These are phyloP conservation scores for Zaprionus ghesquierei DNA, from an alignment of 1,140 invertebrate species.

Conservation along the genomic window DNA sequence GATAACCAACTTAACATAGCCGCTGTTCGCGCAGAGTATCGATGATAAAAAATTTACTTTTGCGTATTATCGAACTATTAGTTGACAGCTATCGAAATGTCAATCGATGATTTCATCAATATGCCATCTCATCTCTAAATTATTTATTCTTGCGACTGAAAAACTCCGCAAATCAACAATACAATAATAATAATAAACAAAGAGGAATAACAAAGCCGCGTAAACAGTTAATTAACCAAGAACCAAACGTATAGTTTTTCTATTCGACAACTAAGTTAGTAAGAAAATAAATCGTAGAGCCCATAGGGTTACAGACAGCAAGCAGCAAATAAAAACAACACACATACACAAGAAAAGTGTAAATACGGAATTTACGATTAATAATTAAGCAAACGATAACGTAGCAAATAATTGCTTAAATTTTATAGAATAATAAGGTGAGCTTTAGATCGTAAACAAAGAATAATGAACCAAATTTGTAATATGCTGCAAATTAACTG, in stretches of 20 bases:
- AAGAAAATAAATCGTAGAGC: not conserved
- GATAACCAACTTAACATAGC: no score
- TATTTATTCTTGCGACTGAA: not conserved
- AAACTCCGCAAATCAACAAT: not conserved
- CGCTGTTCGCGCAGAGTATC: no score
- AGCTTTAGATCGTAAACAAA: not conserved
- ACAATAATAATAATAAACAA: not conserved
- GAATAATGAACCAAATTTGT: not conserved
- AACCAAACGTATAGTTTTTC: not conserved
- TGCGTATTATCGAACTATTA: not conserved
- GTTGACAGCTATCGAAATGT: not conserved
- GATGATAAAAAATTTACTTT: no score
- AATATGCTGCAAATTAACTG: not conserved
- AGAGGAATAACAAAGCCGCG: not conserved
- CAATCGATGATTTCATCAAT: not conserved
- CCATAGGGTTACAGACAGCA: not conserved
- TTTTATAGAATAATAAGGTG: conserved; percentile 2
- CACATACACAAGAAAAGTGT: not conserved
- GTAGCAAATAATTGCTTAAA: not conserved
- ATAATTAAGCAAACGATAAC: conserved; percentile 2
- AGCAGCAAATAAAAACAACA: not conserved
- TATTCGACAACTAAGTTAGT: not conserved
- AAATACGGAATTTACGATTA: not conserved
- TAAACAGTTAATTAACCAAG: not conserved
- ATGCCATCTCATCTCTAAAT: not conserved